Conservation (phyloP, 2,888 invertebrate genomes). For the Platycheirus albimanus region DNA sequence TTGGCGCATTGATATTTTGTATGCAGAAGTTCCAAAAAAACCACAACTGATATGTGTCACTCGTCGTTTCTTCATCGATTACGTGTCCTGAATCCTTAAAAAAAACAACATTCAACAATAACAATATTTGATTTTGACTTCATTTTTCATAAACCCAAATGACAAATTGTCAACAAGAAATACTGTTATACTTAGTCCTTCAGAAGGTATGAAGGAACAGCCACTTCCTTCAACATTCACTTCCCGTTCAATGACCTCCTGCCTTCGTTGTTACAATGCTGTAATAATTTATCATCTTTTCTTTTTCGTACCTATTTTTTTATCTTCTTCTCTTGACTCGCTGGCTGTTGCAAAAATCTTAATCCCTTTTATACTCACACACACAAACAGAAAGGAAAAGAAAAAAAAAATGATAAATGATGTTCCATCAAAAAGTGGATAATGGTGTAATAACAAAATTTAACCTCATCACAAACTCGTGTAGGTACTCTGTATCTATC, state of each 20-base stretch:
- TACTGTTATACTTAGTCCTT: conserved; percentile 33
- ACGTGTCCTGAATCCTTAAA: conserved; percentile 16
- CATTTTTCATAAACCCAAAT: conserved; percentile 23
- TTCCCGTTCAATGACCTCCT: conserved; percentile 32
- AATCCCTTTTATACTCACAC: conserved; percentile 23
- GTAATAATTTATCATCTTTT: conserved; percentile 39
- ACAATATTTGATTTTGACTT: conserved; percentile 6
- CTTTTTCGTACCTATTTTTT: conserved; percentile 5
- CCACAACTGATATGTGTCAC: conserved; percentile 1
- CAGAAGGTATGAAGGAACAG: background rate
- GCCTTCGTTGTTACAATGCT: background rate
- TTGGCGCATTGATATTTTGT: too few relatives aligned
- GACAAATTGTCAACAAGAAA: conserved; percentile 21
- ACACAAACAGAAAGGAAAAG: too few relatives aligned
- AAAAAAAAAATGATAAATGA: conserved; percentile 46
- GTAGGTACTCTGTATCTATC: conserved; percentile 27
- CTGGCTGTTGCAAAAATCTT: background rate
- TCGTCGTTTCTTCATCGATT: background rate
- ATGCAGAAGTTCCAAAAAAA: background rate
- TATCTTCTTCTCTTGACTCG: background rate
- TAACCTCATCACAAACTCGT: conserved; percentile 13
- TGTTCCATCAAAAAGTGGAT: conserved; percentile 27
- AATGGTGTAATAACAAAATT: conserved; percentile 39
- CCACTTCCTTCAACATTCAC: conserved; percentile 6
- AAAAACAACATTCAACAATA: background rate